Evolutionary conservation across 2,797 vertebrate genomes (phyloP).

Genomic region (Anniella stebbinsi): DNA sequence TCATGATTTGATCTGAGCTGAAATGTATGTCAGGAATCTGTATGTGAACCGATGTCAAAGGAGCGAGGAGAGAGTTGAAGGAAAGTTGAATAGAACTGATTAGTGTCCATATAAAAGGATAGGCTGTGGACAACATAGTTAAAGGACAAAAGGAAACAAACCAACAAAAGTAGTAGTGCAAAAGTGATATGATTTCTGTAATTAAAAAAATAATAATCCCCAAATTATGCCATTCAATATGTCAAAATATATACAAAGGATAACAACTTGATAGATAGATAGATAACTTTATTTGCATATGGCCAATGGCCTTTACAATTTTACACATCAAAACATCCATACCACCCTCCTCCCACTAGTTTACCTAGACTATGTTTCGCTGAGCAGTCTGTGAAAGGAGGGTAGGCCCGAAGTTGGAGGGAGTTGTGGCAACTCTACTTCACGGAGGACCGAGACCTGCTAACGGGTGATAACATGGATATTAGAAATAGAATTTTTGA

Average conservation of each 20-base stretch:
- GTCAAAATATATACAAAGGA: not conserved
- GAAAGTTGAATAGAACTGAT: constrained; percentile 56
- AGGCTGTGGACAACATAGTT: constrained; percentile 30
- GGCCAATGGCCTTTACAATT: no score
- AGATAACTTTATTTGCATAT: no score
- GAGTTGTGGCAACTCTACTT: no score
- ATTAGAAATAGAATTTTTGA: no score
- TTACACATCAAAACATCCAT: no score
- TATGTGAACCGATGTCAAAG: constrained; percentile 22
- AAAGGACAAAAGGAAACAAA: constrained; percentile 43
- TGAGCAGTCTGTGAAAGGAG: no score
- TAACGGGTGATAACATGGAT: no score
- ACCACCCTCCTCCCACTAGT: no score
- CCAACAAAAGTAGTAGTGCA: not conserved
- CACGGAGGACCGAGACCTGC: no score
- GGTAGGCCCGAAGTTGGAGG: no score
- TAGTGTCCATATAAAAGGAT: constrained; percentile 54
- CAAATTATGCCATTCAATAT: not conserved
- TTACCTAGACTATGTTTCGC: no score
- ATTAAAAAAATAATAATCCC: not conserved
- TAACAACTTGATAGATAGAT: no score
- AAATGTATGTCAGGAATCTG: constrained; percentile 31
- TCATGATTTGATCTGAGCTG: constrained; percentile 53
- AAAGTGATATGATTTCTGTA: not conserved
- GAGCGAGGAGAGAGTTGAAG: constrained; percentile 40